Evolutionary conservation across 2,888 invertebrate species (phyloP).

Genomic region (Phania funesta): DNA sequence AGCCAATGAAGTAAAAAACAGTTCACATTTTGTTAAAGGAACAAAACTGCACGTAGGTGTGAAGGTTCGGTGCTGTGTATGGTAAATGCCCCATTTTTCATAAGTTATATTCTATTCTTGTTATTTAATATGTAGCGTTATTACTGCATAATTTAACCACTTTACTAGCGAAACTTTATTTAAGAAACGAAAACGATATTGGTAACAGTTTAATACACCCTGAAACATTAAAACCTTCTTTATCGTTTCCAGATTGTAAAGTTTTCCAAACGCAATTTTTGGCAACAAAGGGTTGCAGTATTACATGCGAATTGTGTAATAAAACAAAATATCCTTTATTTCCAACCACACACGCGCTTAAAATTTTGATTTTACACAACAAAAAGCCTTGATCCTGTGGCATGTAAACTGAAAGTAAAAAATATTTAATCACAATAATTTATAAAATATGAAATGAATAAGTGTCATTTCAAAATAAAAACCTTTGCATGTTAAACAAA

Average conservation of each 20-base stretch:
- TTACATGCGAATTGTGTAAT: neutral
- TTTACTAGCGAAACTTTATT: too few species aligned
- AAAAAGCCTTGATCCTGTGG: conserved; percentile 8
- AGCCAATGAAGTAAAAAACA: too few species aligned
- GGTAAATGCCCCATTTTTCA: too few species aligned
- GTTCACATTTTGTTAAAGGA: too few species aligned
- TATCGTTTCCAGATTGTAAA: neutral
- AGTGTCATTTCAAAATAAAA: conserved; percentile 49
- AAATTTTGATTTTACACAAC: neutral
- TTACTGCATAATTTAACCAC: too few species aligned
- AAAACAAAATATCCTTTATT: neutral
- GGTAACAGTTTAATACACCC: neutral
- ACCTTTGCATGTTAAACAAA: conserved; percentile 74
- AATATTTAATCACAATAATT: conserved; percentile 62
- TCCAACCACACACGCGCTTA: neutral
- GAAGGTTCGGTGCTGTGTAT: too few species aligned
- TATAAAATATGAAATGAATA: conserved; percentile 48
- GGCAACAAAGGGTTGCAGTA: neutral
- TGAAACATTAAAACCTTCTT: neutral
- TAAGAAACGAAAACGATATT: too few species aligned
- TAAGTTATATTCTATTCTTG: too few species aligned
- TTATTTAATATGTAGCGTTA: too few species aligned
- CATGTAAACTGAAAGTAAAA: conserved; percentile 41
- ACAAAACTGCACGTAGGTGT: too few species aligned
- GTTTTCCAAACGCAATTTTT: neutral